Evolutionary conservation across 2,888 invertebrate species (phyloP).

Genomic region (Nomada fucata): DNA sequence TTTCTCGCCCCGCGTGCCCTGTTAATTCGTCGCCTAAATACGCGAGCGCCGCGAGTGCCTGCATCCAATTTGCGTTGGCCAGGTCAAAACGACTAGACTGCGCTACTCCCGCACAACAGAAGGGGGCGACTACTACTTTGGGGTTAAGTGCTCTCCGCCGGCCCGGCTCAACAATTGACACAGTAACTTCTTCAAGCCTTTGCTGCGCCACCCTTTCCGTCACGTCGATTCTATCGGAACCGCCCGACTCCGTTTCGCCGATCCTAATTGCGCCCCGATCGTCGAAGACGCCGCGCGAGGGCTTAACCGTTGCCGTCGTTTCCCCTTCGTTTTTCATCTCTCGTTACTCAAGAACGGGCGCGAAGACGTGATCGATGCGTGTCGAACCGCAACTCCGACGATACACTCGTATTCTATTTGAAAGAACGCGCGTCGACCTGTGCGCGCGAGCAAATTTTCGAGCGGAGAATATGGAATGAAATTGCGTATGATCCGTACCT

Average conservation of each 20-base stretch:
- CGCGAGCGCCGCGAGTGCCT: conserved; percentile 35
- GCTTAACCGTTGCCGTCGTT: neutral
- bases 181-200: conserved; percentile 62
- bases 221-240: conserved; percentile 9
- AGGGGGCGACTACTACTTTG: conserved; percentile 63
- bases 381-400: too few species aligned
- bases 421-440: neutral
- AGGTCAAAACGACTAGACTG: conserved; percentile 67
- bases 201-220: conserved; percentile 48
- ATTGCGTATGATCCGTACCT: conserved; percentile 84
- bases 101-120: conserved; percentile 55
- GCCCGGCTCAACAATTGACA: conserved; percentile 67
- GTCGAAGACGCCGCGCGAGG: too few species aligned
- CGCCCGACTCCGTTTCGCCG: neutral
- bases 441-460: neutral
- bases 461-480: conserved; percentile 11
- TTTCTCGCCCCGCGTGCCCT: conserved; percentile 29
- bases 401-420: too few species aligned
- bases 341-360: too few species aligned
- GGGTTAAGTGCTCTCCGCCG: conserved; percentile 60
- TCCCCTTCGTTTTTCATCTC: neutral
- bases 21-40: conserved; percentile 63
- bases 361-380: too few species aligned
- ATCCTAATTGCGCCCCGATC: neutral
- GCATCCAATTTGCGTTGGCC: conserved; percentile 65